These are phyloP conservation scores for Hemicentrotus pulcherrimus DNA, from an alignment of 35 echinoderm and acorn worm species.

Conservation along the genomic window DNA sequence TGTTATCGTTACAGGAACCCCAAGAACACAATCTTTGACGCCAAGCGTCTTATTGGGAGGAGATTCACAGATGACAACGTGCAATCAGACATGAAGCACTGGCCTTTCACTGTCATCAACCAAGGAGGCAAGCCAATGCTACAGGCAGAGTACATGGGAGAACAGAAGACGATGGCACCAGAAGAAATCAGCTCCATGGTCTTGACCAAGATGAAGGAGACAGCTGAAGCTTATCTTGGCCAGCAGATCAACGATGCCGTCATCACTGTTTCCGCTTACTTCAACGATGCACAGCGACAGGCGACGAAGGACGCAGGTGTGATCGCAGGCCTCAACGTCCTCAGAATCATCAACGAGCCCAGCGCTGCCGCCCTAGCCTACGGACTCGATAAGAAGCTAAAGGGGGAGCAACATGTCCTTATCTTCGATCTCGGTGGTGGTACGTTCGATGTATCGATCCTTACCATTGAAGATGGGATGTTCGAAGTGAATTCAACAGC, in stretches of 20 bases:
- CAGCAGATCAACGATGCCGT: constrained; percentile 72
- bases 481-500: constrained; percentile 77
- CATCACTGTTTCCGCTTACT: constrained; percentile 92
- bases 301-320: constrained; percentile 93
- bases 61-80: constrained; percentile 69
- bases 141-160: constrained; percentile 77
- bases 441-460: constrained; percentile 78
- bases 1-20: constrained; percentile 64
- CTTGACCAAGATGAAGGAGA: constrained; percentile 82
- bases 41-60: constrained; percentile 91
- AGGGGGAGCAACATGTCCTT: constrained; percentile 75
- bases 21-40: constrained; percentile 92
- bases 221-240: constrained; percentile 77
- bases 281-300: constrained; percentile 89
- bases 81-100: constrained; percentile 83
- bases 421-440: constrained; percentile 86
- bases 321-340: constrained; percentile 90
- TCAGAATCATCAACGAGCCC: constrained; percentile 95
- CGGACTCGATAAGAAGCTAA: constrained; percentile 87
- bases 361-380: constrained; percentile 90
- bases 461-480: constrained; percentile 65
- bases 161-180: constrained; percentile 76
- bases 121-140: constrained; percentile 72
- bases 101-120: constrained; percentile 84
- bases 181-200: constrained; percentile 94